Percentiles rank a stretch among this genome's conserved stretches.
Evolutionary conservation across 2,113 vertebrate genomes (phyloP).

Genomic region (Alosa alosa): DNA sequence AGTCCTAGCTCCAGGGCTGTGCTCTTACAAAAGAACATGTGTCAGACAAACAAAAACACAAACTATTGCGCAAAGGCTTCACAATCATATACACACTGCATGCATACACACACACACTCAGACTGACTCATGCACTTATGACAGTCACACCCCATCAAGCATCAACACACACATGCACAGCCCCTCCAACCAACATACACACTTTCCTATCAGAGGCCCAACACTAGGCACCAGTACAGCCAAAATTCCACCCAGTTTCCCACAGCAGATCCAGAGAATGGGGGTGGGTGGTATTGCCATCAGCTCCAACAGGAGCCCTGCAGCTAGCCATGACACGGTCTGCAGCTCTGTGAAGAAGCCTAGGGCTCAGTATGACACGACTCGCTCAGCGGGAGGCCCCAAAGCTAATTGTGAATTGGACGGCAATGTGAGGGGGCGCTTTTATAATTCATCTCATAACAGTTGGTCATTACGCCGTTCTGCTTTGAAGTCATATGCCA

Average conservation of each 20-base stretch:
- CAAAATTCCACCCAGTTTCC: neutral
- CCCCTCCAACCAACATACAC: neutral
- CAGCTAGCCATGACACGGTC: neutral
- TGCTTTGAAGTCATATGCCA: neutral
- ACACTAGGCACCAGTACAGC: neutral
- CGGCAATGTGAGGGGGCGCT: neutral
- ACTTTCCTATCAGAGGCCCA: neutral
- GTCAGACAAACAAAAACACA: neutral
- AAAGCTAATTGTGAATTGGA: neutral
- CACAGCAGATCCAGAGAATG: neutral
- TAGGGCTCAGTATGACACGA: conserved; percentile 48
- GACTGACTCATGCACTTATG: neutral
- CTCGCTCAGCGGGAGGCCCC: conserved; percentile 46
- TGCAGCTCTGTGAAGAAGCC: conserved; percentile 9
- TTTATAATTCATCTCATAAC: conserved; percentile 7
- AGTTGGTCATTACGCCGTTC: neutral
- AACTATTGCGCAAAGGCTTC: neutral
- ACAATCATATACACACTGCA: neutral
- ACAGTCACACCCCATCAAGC: neutral
- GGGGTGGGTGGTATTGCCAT: neutral
- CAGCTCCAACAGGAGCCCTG: neutral
- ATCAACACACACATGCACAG: neutral
- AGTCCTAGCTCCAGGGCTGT: neutral
- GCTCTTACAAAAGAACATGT: neutral
- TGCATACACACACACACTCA: neutral